phyloP scores from a whole-genome alignment of 2,888 invertebrate species.

The Germaria angustata region DNA sequence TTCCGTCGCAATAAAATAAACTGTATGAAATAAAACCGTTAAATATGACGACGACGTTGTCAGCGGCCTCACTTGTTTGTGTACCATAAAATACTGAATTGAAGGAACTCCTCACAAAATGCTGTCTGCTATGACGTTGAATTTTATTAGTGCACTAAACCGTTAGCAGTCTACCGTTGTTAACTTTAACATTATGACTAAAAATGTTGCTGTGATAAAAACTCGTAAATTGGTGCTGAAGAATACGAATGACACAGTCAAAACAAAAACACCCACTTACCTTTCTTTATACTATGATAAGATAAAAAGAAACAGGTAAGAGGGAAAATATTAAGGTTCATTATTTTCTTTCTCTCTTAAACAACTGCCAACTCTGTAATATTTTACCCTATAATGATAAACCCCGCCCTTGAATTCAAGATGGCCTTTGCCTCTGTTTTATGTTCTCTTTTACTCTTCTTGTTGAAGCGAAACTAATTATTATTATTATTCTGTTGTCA shows the following conservation, averaged over 20 bases:
- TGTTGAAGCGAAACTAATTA: not conserved
- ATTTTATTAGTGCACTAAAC: conserved; percentile 49
- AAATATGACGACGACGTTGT: conserved; percentile 11
- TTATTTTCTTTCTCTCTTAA: conserved; percentile 18
- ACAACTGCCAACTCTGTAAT: not conserved
- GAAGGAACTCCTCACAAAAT: conserved; percentile 32
- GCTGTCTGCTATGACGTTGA: not conserved
- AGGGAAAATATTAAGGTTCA: not conserved
- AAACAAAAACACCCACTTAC: conserved; percentile 33
- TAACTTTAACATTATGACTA: conserved; percentile 65
- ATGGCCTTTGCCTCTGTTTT: conserved; percentile 72
- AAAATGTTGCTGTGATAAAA: conserved; percentile 53
- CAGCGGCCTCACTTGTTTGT: conserved; percentile 48
- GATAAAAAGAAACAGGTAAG: conserved; percentile 39
- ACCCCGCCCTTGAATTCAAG: conserved; percentile 71
- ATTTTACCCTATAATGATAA: conserved; percentile 70
- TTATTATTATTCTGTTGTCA: not conserved
- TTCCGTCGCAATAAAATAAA: conserved; percentile 38
- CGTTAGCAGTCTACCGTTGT: conserved; percentile 70
- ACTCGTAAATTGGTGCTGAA: conserved; percentile 52
- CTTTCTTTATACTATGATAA: not conserved
- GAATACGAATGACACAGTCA: conserved; percentile 31
- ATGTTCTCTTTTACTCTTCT: conserved; percentile 45
- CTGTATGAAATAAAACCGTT: conserved; percentile 42
- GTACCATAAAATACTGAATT: conserved; percentile 65